Conservation (phyloP, 2,888 invertebrate genomes). For the Smittia aterrima region DNA sequence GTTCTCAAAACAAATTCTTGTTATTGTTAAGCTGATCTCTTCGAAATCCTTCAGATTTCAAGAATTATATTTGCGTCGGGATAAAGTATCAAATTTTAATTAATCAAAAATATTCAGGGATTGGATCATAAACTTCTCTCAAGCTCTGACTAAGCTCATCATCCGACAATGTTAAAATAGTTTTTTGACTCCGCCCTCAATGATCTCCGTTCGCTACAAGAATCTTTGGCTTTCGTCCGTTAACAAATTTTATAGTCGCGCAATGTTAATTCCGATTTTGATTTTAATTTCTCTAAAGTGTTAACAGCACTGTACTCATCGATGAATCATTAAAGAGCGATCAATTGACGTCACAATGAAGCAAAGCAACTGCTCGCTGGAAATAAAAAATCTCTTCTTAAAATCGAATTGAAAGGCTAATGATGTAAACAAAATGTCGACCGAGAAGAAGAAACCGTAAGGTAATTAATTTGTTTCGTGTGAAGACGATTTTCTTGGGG, state of each 20-base stretch:
- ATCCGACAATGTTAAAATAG: not conserved
- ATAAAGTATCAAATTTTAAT: no score
- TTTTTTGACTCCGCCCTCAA: not conserved
- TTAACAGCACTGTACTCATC: slow-evolving; percentile 7
- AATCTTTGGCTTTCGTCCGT: not conserved
- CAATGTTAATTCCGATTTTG: not conserved
- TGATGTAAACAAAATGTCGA: slow-evolving; percentile 28
- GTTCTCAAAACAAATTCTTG: not conserved
- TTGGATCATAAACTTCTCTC: not conserved
- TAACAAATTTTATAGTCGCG: not conserved
- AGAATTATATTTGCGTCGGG: no score
- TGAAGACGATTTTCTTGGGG: not conserved
- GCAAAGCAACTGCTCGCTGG: not conserved
- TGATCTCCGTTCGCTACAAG: not conserved
- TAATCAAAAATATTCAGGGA: no score
- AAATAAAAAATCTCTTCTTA: not conserved
- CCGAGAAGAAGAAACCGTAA: not conserved
- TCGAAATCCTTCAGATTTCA: no score
- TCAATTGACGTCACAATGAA: slow-evolving; percentile 13
- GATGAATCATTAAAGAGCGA: no score
- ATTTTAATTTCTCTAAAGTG: not conserved
- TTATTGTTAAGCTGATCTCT: not conserved
- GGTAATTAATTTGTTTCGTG: slow-evolving; percentile 26
- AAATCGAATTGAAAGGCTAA: not conserved
- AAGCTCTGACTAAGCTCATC: not conserved